phyloP scores from a whole-genome alignment of 2,797 vertebrate species.

The Dermochelys coriacea region DNA sequence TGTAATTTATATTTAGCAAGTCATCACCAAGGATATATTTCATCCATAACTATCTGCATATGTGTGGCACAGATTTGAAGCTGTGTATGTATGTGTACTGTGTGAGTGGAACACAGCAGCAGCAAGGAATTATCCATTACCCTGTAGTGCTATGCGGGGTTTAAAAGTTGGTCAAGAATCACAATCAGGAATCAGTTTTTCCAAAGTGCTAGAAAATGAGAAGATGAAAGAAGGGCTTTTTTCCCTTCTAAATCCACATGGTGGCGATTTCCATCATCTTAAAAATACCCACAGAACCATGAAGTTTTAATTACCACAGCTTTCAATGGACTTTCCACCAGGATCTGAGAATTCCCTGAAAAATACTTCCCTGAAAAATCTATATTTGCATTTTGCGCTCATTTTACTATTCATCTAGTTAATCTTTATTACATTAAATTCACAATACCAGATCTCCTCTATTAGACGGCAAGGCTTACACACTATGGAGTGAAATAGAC shows the following conservation, averaged over 20 bases:
- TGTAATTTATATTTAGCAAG: constrained; percentile 2
- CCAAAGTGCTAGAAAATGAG: not conserved
- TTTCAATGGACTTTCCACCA: not conserved
- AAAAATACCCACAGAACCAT: not conserved
- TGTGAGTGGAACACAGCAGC: not conserved
- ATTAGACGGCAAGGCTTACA: not conserved
- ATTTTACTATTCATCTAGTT: not conserved
- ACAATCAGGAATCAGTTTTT: not conserved
- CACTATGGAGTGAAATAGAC: rapidly evolving
- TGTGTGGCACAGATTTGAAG: constrained; percentile 42
- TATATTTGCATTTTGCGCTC: not conserved
- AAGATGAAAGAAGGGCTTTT: constrained; percentile 33
- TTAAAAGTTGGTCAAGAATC: constrained; percentile 43
- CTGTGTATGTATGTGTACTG: not conserved
- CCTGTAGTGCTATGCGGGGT: not conserved
- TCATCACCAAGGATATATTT: constrained; percentile 37
- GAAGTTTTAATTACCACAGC: constrained; percentile 6
- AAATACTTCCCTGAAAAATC: not conserved
- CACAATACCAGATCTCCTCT: not conserved
- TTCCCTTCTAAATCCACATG: not conserved
- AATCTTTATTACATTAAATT: not conserved
- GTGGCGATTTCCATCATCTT: constrained; percentile 18
- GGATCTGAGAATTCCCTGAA: not conserved
- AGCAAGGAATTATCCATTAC: constrained; percentile 17
- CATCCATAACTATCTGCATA: not conserved